phyloP scores from a whole-genome alignment of 2,797 vertebrate genomes.

The Melanotaenia boesemani region DNA sequence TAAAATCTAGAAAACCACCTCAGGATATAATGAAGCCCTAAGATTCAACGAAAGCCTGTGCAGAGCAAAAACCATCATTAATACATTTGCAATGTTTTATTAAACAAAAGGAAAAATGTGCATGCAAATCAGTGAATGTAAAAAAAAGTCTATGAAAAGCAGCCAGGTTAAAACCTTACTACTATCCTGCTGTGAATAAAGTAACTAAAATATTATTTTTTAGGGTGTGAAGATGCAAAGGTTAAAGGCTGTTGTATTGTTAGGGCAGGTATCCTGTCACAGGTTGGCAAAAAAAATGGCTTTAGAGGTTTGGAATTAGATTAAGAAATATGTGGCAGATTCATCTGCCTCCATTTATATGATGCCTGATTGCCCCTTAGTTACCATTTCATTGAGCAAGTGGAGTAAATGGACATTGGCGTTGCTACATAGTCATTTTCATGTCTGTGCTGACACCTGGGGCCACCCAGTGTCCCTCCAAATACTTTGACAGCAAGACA shows the following conservation, averaged over 20 bases:
- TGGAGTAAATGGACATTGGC: conserved; percentile 62
- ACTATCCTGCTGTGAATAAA: background rate
- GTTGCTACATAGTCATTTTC: conserved; percentile 71
- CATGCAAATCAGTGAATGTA: background rate
- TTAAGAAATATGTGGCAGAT: conserved; percentile 52
- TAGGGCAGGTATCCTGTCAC: background rate
- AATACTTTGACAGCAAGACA: conserved; percentile 56
- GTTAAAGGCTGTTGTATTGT: background rate
- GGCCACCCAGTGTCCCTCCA: conserved; percentile 62
- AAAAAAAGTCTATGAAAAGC: background rate
- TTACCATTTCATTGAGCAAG: conserved; percentile 61
- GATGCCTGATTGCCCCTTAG: conserved; percentile 63
- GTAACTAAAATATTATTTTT: background rate
- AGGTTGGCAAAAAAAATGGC: conserved; percentile 18
- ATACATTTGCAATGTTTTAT: background rate
- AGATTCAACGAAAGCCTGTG: background rate
- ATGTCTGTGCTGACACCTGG: conserved; percentile 76
- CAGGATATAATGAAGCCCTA: background rate
- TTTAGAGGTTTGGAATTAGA: conserved; percentile 40
- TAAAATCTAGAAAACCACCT: background rate
- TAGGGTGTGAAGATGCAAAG: background rate
- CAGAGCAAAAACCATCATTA: background rate
- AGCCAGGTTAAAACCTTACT: no score
- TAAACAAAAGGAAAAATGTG: background rate
- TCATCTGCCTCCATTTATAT: conserved; percentile 64